These are phyloP conservation scores for Drosophila monieri DNA, from an alignment of 2,888 invertebrate species.

Conservation along the genomic window DNA sequence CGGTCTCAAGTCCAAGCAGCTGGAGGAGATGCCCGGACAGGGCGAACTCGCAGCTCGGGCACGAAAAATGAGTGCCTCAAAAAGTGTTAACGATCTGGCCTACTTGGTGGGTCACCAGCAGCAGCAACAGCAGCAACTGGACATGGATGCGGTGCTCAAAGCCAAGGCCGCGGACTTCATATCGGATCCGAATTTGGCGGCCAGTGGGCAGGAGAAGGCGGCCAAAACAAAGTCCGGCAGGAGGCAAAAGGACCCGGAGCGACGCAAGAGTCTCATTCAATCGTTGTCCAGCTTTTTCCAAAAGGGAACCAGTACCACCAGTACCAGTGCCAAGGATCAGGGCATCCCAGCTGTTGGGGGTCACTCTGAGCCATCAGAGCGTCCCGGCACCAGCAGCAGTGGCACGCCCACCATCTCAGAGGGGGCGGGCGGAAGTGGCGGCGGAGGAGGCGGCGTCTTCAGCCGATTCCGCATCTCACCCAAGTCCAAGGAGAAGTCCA, in stretches of 20 bases:
- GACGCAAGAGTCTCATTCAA: constrained; percentile 92
- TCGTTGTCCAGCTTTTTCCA: constrained; percentile 93
- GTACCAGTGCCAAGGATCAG: constrained; percentile 53
- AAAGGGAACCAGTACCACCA: constrained; percentile 85
- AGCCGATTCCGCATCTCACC: constrained; percentile 87
- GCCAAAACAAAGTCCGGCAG: constrained; percentile 66
- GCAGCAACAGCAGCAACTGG: constrained; percentile 45
- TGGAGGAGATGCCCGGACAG: constrained; percentile 23
- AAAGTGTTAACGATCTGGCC: constrained; percentile 83
- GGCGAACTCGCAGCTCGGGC: constrained; percentile 71
- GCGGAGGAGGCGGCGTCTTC: constrained; percentile 82
- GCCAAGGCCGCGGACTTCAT: constrained; percentile 83
- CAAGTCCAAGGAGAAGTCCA: constrained; percentile 87
- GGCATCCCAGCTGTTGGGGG: constrained; percentile 74
- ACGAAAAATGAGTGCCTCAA: constrained; percentile 83
- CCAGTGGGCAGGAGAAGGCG: constrained; percentile 47
- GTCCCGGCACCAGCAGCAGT: constrained; percentile 84
- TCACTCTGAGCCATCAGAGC: constrained; percentile 87
- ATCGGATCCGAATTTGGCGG: constrained; percentile 86
- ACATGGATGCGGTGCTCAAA: constrained; percentile 51
- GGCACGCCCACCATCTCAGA: constrained; percentile 71
- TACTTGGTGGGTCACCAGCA: constrained; percentile 75
- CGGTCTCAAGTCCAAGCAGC: constrained; percentile 46
- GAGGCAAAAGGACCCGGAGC: constrained; percentile 87
- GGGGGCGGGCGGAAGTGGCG: constrained; percentile 46